phyloP scores from a whole-genome alignment of 2,797 vertebrate species.

The Tauraco hartlaubi region DNA sequence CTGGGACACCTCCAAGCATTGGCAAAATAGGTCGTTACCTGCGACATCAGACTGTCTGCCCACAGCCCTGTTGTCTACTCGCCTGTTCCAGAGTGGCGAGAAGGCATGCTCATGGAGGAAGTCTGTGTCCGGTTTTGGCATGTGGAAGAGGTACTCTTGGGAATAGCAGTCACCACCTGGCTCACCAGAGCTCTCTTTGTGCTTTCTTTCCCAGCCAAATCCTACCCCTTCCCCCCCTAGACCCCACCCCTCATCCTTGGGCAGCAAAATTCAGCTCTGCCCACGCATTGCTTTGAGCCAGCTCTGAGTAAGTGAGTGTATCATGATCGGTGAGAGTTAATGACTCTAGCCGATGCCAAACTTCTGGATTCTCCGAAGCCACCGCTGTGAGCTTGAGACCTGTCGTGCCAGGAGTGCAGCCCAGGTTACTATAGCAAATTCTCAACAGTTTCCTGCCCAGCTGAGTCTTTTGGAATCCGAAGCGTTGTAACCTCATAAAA shows the following conservation, averaged over 20 bases:
- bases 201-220: conserved; percentile 6
- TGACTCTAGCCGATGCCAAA: not conserved
- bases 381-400: not conserved
- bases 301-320: not conserved
- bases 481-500: conserved; percentile 52
- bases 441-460: conserved; percentile 49
- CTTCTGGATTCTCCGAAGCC: not conserved
- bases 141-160: not conserved
- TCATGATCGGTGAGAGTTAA: not conserved
- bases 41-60: not conserved
- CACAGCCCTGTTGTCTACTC: not conserved
- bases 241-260: conserved; percentile 16
- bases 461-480: conserved; percentile 42
- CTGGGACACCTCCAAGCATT: not conserved
- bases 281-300: not conserved
- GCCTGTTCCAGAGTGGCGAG: accelerated
- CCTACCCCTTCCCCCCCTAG: not conserved
- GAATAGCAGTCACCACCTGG: not conserved
- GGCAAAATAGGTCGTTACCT: not conserved
- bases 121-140: not conserved
- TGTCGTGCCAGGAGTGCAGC: not conserved
- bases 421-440: conserved; percentile 44
- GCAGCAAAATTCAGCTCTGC: conserved; percentile 16
- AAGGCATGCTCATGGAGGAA: not conserved
- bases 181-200: accelerated